Base-by-base conservation (phyloP, 2,797 vertebrate genomes). In the Erpetoichthys calabaricus region DNA sequence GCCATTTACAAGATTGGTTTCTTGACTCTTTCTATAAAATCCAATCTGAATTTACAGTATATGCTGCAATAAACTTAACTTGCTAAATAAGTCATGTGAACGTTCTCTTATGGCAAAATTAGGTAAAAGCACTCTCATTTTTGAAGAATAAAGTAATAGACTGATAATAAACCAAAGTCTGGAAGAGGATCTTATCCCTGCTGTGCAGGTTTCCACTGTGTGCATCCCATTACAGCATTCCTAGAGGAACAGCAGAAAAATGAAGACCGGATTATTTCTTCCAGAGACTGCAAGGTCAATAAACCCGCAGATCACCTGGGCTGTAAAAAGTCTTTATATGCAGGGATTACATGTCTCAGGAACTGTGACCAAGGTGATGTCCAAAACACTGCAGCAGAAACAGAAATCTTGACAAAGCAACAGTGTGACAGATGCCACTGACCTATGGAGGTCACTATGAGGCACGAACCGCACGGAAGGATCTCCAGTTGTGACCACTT, bases 111-210 rank as follows among this genome's bases (percentile, higher is more conserved):
- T 56, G 71, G 74, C 67, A 65, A 62, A 61, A 69, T 63, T 79
- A 67, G 70, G 70, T 71, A 72, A 67, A 80, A 72, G 72, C 70
- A 60, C 69, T 70, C 75, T 74, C 64, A 67, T 63, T 64, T 61
- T 65, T 76, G 70, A 68, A 64, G 58, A 53, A 67, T 60, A 58
- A 66, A 45, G 55, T 51, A 45, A 45, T 7, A 25, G 70, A 65
- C 82, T 78, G 83, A 80, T 75, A 73, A 75, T 74, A 80, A 91
- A 91, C 90, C 87, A 94, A 91, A 91, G 87, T 83, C 82, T 78
- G 75, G 84, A 81, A 84, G 80, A n/a, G n/a, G n/a, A 85, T 75
- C 74, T 72, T 90, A 84, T 92, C 87, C 86, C 94, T 98, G 95
- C 94, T 85, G 82, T 97, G 94, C 92, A 99, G 95, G 87, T 89